phyloP scores from a whole-genome alignment of 2,113 vertebrate species.

The Oceanites oceanicus region DNA sequence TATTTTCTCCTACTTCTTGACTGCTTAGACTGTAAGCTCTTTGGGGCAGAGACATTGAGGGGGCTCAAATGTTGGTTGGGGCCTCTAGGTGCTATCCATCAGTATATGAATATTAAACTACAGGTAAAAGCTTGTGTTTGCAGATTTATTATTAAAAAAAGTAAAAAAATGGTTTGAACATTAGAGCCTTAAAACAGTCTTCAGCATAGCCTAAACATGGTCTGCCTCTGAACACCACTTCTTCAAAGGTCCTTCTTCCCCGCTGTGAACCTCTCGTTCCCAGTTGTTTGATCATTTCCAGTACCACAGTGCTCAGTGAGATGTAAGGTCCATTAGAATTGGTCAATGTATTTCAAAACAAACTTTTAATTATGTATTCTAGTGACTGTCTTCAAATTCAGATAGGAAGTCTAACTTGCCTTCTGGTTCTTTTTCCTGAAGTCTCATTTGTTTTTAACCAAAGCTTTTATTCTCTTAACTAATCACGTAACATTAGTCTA shows the following conservation, averaged over 20 bases:
- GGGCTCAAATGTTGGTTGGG: constrained; percentile 33
- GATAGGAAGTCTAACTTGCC: too few relatives aligned
- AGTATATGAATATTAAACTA: constrained; percentile 62
- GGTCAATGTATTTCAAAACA: too few relatives aligned
- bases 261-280: too few relatives aligned
- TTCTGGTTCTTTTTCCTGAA: background rate
- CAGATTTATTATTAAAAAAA: constrained; percentile 15
- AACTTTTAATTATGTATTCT: too few relatives aligned
- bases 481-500: rapidly evolving
- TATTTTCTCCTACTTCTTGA: background rate
- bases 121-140: constrained; percentile 51
- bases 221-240: background rate
- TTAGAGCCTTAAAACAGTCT: background rate
- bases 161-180: background rate
- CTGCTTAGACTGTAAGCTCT: constrained; percentile 65
- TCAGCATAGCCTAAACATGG: rapidly evolving
- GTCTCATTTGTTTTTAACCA: background rate
- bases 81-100: constrained; percentile 60
- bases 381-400: too few relatives aligned
- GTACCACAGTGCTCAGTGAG: too few relatives aligned
- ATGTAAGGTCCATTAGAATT: too few relatives aligned
- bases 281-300: too few relatives aligned
- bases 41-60: constrained; percentile 54
- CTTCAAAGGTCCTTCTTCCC: too few relatives aligned
- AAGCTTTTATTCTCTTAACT: background rate